These are phyloP conservation scores for Bombus huntii DNA, from an alignment of 1,140 invertebrate species.

Conservation along the genomic window DNA sequence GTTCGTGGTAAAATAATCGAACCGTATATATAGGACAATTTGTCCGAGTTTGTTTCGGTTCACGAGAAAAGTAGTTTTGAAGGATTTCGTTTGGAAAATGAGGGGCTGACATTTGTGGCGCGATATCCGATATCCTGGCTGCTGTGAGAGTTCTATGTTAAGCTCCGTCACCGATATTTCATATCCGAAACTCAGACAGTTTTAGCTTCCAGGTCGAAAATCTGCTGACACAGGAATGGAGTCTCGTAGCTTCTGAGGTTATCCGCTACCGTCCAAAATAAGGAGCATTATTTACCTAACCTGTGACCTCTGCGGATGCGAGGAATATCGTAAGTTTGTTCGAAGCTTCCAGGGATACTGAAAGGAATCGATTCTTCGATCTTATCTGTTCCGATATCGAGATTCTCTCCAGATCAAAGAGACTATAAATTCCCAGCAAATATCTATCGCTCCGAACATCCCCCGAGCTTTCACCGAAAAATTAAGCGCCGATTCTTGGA, in stretches of 20 bases:
- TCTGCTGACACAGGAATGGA: constrained; percentile 34
- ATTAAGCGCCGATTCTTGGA: not conserved
- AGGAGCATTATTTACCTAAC: constrained; percentile 55
- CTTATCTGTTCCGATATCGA: not conserved
- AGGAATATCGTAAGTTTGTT: constrained; percentile 63
- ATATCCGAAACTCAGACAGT: constrained; percentile 12
- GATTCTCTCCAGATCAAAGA: constrained; percentile 41
- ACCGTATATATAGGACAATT: not conserved
- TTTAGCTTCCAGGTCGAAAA: constrained; percentile 27
- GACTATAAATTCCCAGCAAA: constrained; percentile 35
- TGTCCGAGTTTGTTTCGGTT: not conserved
- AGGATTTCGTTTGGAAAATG: not conserved
- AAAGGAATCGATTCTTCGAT: constrained; percentile 37
- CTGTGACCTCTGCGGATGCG: constrained; percentile 44
- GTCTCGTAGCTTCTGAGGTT: constrained; percentile 23
- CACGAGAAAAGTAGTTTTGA: not conserved
- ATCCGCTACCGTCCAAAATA: constrained; percentile 41
- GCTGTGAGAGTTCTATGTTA: constrained; percentile 15
- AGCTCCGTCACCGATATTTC: constrained; percentile 15
- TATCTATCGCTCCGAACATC: not conserved
- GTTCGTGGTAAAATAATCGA: not conserved
- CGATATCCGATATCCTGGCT: not conserved
- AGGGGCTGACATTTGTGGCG: not conserved
- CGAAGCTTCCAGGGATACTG: constrained; percentile 40
- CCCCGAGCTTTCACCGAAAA: no score